Conservation (phyloP, 1,140 invertebrate genomes). For the Orussus abietinus region DNA sequence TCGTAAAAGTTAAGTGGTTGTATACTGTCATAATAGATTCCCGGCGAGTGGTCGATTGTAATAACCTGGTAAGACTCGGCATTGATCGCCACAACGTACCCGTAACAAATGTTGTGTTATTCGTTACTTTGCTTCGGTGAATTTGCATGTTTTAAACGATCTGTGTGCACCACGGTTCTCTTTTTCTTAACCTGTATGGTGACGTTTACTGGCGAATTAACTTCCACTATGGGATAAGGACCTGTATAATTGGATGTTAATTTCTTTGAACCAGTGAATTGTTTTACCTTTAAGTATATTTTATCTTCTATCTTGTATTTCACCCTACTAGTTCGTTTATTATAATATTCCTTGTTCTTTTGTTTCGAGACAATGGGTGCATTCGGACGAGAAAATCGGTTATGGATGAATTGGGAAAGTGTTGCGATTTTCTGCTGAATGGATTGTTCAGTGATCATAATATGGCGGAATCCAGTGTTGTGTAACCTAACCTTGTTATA, state of each 20-base stretch:
- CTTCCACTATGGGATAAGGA: slow-evolving; percentile 4
- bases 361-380: no score
- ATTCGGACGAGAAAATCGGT: no score
- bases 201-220: no score
- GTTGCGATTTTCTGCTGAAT: no score
- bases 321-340: slow-evolving; percentile 1
- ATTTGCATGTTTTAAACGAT: slow-evolving; percentile 3
- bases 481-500: no score
- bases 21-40: slow-evolving; percentile 7
- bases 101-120: slow-evolving; percentile 3
- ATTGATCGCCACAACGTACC: background rate
- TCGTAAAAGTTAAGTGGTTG: slow-evolving; percentile 5
- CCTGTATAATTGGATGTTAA: background rate
- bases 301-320: slow-evolving; percentile 6
- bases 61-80: slow-evolving; percentile 1
- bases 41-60: slow-evolving; percentile 1
- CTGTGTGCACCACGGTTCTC: background rate
- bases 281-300: slow-evolving; percentile 5
- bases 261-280: slow-evolving; percentile 5
- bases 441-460: no score
- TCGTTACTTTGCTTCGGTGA: background rate
- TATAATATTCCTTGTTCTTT: slow-evolving; percentile 10
- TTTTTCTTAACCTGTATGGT: slow-evolving; percentile 4
- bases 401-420: no score
- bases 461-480: no score